A percentile compares a stretch with the other conserved stretches of the same genome.
These are phyloP conservation scores for Chondrosia reniformis DNA, from an alignment of 37 sponge, comb jelly and placozoan species.

Conservation along the genomic window DNA sequence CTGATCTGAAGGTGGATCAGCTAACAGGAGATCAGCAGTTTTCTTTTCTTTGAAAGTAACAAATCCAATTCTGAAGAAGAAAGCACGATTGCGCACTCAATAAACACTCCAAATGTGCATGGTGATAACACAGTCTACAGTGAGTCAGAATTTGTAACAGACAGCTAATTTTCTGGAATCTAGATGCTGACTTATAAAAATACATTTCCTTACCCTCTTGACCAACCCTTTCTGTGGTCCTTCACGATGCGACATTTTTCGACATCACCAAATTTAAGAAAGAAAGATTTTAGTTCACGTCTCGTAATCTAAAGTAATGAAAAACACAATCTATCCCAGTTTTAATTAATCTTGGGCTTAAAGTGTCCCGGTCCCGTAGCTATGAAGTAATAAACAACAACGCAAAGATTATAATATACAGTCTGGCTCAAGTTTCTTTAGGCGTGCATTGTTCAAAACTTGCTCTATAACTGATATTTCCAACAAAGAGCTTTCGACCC, in stretches of 20 bases:
- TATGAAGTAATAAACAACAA: too few species aligned
- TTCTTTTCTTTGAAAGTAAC: slow-evolving; percentile 42
- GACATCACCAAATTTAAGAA: slow-evolving; percentile 49
- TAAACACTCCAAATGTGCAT: not conserved
- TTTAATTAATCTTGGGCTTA: too few species aligned
- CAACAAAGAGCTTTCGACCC: slow-evolving; percentile 56
- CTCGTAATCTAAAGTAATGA: slow-evolving; percentile 26
- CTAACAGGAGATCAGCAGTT: slow-evolving; percentile 32
- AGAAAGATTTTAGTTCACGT: slow-evolving; percentile 37
- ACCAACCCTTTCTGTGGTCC: slow-evolving; percentile 57
- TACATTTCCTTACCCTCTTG: slow-evolving; percentile 47
- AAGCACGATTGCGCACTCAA: not conserved
- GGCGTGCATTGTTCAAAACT: not conserved
- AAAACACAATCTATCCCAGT: too few species aligned
- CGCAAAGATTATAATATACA: too few species aligned
- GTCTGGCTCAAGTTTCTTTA: not conserved
- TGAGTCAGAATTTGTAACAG: not conserved
- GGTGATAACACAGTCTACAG: not conserved
- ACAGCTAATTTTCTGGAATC: not conserved
- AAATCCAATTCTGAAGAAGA: slow-evolving; percentile 48
- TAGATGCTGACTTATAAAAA: not conserved
- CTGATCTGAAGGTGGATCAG: slow-evolving; percentile 22
- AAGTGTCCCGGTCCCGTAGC: too few species aligned
- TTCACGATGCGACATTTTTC: slow-evolving; percentile 32
- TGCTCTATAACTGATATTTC: slow-evolving; percentile 65